phyloP scores from a whole-genome alignment of 2,888 invertebrate genomes.

The Andrena chrysosceles region DNA sequence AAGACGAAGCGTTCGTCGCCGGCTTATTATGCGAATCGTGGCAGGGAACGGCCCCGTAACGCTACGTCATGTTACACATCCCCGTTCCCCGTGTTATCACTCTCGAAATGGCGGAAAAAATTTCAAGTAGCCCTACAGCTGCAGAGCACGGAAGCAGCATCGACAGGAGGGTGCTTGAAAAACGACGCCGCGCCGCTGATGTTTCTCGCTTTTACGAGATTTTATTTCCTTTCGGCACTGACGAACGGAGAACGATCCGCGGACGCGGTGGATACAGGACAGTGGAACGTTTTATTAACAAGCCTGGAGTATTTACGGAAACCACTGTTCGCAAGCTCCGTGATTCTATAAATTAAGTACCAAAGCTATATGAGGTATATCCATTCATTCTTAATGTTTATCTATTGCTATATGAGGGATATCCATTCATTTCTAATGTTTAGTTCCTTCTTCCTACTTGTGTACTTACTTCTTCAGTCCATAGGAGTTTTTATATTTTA shows the following conservation, averaged over 20 bases:
- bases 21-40: constrained; percentile 22
- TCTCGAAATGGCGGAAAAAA: constrained; percentile 6
- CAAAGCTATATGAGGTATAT: too few species aligned
- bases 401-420: too few species aligned
- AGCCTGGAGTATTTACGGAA: neutral
- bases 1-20: neutral
- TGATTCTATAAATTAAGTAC: too few species aligned
- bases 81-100: constrained; percentile 6
- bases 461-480: too few species aligned
- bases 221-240: neutral
- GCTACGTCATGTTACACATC: constrained; percentile 3
- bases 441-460: too few species aligned
- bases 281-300: neutral
- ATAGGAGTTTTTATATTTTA: too few species aligned
- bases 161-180: neutral
- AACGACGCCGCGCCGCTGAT: neutral
- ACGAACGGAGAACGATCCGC: neutral
- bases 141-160: constrained; percentile 15
- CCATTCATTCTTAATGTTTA: too few species aligned
- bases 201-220: neutral
- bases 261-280: too few species aligned
- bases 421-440: too few species aligned
- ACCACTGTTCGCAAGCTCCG: too few species aligned
- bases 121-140: neutral
- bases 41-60: constrained; percentile 5